Percentiles rank a stretch among this genome's conserved stretches.
Conservation (phyloP, 2,797 vertebrate species). For the Thamnophis elegans region DNA sequence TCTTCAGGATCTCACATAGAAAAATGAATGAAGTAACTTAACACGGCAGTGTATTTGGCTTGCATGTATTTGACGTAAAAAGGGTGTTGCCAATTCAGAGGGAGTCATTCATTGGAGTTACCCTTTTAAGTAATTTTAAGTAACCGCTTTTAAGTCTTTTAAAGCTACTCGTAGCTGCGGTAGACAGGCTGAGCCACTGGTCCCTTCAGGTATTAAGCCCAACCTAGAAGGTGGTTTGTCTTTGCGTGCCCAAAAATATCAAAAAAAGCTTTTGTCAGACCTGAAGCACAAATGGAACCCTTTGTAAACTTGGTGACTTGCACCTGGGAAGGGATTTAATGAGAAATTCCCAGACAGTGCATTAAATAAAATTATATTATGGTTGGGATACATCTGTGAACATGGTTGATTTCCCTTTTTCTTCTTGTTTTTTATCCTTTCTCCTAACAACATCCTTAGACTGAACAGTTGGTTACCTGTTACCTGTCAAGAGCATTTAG, state of each 20-base stretch:
- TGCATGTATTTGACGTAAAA: background rate
- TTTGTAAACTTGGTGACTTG: background rate
- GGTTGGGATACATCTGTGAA: conserved; percentile 35
- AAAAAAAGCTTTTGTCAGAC: background rate
- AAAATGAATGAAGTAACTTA: background rate
- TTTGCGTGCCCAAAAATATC: background rate
- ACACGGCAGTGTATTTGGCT: background rate
- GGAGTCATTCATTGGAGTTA: background rate
- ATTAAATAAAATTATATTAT: background rate
- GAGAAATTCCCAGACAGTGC: background rate
- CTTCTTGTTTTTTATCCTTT: background rate
- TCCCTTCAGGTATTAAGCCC: background rate
- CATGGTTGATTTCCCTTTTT: conserved; percentile 30
- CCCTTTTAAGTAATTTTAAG: background rate
- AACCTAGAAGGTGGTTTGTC: background rate
- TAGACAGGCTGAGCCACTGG: background rate
- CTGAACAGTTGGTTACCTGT: conserved; percentile 43
- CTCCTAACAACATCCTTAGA: background rate
- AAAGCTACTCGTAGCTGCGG: background rate
- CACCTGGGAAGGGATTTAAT: background rate
- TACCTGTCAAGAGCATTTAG: conserved; percentile 28
- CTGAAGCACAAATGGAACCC: background rate
- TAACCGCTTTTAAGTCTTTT: background rate
- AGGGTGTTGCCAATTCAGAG: background rate
- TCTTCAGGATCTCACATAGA: background rate